These are phyloP conservation scores for Porites lutea DNA, from an alignment of 64 coral and sea anemone species.

Conservation along the genomic window DNA sequence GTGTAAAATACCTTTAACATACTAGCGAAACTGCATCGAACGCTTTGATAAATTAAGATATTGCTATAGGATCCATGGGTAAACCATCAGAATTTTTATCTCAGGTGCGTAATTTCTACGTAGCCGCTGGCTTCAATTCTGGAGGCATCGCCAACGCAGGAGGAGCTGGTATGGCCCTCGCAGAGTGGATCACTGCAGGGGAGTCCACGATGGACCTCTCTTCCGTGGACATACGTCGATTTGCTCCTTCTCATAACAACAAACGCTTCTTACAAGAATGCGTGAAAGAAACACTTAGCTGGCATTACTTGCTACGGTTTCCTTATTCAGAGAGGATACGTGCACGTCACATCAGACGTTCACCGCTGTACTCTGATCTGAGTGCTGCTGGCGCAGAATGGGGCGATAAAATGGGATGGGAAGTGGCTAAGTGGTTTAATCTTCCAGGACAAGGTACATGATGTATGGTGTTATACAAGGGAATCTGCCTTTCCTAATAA, in stretches of 20 bases:
- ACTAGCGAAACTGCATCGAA: no score
- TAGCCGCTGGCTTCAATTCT: conserved; percentile 90
- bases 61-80: no score
- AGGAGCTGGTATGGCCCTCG: conserved; percentile 81
- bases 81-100: background rate
- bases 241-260: conserved; percentile 77
- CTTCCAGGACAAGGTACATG: conserved; percentile 46
- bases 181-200: conserved; percentile 92
- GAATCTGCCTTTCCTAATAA: background rate
- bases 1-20: no score
- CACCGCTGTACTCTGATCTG: conserved; percentile 78
- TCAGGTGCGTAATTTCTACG: conserved; percentile 88
- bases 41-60: no score
- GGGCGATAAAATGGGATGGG: conserved; percentile 96
- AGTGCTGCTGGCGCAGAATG: conserved; percentile 79
- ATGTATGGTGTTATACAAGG: background rate
- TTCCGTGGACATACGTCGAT: conserved; percentile 89
- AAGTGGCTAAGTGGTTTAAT: conserved; percentile 85
- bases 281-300: conserved; percentile 70
- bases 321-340: conserved; percentile 70
- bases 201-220: conserved; percentile 88
- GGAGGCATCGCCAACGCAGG: conserved; percentile 83
- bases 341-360: conserved; percentile 76
- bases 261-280: conserved; percentile 86
- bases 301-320: conserved; percentile 79